Conservation (phyloP, 2,888 invertebrate genomes). For the Chaitophorus viminalis region DNA sequence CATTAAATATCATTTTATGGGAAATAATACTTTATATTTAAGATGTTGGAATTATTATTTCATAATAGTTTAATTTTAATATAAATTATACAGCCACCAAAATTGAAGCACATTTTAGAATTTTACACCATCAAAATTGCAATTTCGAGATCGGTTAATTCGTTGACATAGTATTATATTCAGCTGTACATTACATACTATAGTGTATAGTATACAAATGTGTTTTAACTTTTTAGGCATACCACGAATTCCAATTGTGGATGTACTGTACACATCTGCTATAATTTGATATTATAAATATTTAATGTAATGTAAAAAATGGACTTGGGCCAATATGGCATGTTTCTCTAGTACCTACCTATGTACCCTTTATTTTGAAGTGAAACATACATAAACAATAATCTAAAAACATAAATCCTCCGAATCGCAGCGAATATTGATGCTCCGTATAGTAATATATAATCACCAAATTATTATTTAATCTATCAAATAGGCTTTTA, state of each 20-base stretch:
- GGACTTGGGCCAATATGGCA: slow-evolving; percentile 24
- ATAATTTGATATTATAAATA: neutral
- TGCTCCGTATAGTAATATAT: too few relatives aligned
- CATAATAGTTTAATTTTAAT: slow-evolving; percentile 20
- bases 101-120: neutral
- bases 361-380: neutral
- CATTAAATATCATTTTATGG: too few relatives aligned
- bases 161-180: neutral
- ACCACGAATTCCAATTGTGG: neutral
- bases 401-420: too few relatives aligned
- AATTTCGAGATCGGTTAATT: neutral
- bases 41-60: slow-evolving; percentile 7
- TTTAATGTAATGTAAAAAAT: slow-evolving; percentile 23
- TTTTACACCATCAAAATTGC: neutral
- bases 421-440: too few relatives aligned
- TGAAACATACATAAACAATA: too few relatives aligned
- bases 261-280: neutral
- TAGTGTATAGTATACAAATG: neutral
- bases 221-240: neutral
- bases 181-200: neutral
- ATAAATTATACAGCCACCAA: neutral
- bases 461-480: too few relatives aligned
- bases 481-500: too few relatives aligned
- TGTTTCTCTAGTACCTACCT: neutral
- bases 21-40: neutral